Conservation (phyloP, 2,797 vertebrate species). For the Cuniculus paca region DNA sequence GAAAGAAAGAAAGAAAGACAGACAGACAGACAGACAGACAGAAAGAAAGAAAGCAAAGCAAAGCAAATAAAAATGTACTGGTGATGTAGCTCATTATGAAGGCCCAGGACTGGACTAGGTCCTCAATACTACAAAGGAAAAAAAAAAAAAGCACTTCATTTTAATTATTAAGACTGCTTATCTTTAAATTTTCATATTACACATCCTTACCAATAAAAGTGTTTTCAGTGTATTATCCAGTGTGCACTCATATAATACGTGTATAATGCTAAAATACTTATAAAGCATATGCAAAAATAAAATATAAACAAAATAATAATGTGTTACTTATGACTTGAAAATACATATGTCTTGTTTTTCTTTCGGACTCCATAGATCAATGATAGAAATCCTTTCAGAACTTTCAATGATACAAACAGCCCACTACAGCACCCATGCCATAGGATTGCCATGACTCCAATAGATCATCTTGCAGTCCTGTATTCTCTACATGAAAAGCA, state of each 20-base stretch:
- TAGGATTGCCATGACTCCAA: not conserved
- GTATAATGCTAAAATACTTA: not conserved
- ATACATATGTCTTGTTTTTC: not conserved
- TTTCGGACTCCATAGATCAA: not conserved
- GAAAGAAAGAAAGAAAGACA: not conserved
- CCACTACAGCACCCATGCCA: not conserved
- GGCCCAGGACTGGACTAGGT: not conserved
- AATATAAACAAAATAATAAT: not conserved
- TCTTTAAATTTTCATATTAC: not conserved
- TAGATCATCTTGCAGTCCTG: not conserved
- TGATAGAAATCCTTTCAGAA: not conserved
- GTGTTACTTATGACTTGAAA: not conserved
- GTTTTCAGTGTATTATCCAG: not conserved
- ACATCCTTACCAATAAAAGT: not conserved
- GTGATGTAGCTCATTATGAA: not conserved
- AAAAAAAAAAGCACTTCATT: not conserved
- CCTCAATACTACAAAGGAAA: not conserved
- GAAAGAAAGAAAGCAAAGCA: too few relatives aligned
- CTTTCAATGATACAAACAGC: not conserved
- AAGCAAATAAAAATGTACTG: too few relatives aligned
- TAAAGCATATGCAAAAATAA: not conserved
- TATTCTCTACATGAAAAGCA: not conserved
- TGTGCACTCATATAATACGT: not conserved
- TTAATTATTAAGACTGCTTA: not conserved
- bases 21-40: too few relatives aligned